These are phyloP conservation scores for Coracias cyanogaster DNA, from an alignment of 2,797 vertebrate species.

Conservation along the genomic window DNA sequence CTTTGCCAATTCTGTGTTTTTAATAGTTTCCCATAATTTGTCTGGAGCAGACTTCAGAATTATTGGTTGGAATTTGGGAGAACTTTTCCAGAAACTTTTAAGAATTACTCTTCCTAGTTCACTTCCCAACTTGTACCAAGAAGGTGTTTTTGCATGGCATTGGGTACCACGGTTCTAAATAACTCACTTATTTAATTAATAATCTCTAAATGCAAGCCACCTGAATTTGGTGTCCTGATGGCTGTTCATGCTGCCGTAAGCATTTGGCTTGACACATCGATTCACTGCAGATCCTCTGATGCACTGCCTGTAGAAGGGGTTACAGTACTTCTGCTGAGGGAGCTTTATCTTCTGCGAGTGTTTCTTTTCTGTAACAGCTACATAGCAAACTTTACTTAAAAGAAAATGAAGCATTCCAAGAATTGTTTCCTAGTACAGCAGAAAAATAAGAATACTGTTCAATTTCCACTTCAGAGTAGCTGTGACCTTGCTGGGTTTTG, in stretches of 20 bases:
- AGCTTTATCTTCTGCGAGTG: neutral
- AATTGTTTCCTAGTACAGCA: neutral
- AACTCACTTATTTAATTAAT: neutral
- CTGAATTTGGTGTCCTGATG: neutral
- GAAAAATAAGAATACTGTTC: neutral
- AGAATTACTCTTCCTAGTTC: neutral
- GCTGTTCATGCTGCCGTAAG: neutral
- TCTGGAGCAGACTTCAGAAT: neutral
- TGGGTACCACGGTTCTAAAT: neutral
- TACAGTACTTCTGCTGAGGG: neutral
- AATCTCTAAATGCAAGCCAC: neutral
- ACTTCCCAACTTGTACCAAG: neutral
- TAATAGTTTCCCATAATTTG: neutral
- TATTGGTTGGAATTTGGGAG: neutral
- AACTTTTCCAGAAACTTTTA: neutral
- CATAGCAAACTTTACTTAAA: neutral
- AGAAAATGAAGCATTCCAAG: neutral
- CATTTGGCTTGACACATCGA: neutral
- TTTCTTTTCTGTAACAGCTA: neutral
- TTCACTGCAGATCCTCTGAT: neutral
- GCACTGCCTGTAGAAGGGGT: neutral
- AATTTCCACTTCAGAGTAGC: neutral
- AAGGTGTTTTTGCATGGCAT: neutral
- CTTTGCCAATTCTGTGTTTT: neutral
- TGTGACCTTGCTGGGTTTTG: neutral